A percentile compares a stretch with the other conserved stretches of the same genome.
phyloP scores from a whole-genome alignment of 2,113 vertebrate species.

The Zosterops borbonicus region DNA sequence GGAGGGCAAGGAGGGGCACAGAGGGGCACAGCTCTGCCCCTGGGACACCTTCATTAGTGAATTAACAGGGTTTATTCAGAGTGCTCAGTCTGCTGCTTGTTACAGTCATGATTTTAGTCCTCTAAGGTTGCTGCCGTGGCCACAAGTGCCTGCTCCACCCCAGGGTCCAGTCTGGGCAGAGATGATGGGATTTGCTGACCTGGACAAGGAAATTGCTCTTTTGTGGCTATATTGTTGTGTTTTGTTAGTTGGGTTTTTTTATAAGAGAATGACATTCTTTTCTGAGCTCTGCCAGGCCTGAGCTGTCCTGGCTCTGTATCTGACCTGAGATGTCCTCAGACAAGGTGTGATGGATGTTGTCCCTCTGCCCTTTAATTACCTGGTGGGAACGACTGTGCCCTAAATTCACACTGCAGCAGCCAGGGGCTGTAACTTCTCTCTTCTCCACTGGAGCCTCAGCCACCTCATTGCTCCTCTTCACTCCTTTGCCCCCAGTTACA shows the following conservation, averaged over 20 bases:
- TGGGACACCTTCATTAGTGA: neutral
- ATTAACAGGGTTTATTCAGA: neutral
- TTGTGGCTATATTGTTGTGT: neutral
- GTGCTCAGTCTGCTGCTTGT: neutral
- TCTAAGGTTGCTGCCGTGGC: neutral
- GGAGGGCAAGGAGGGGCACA: neutral
- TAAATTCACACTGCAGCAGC: neutral
- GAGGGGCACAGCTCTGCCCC: rapidly evolving
- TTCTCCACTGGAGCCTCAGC: neutral
- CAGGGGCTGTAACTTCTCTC: neutral
- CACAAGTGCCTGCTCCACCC: rapidly evolving
- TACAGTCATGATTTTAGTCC: neutral
- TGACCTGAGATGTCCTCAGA: neutral
- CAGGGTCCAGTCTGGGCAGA: neutral
- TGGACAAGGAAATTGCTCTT: neutral
- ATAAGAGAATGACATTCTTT: neutral
- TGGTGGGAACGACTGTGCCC: neutral
- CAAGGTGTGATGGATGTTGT: neutral
- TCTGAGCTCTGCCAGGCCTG: neutral
- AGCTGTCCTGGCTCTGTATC: neutral
- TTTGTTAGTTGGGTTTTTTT: neutral
- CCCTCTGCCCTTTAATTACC: neutral
- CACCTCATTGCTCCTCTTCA: neutral
- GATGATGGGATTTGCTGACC: neutral
- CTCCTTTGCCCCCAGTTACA: rapidly evolving